Percentiles rank a stretch among this genome's conserved stretches.
These are phyloP conservation scores for Notarius lentiginosus DNA, from an alignment of 2,113 vertebrate genomes.

Conservation along the genomic window DNA sequence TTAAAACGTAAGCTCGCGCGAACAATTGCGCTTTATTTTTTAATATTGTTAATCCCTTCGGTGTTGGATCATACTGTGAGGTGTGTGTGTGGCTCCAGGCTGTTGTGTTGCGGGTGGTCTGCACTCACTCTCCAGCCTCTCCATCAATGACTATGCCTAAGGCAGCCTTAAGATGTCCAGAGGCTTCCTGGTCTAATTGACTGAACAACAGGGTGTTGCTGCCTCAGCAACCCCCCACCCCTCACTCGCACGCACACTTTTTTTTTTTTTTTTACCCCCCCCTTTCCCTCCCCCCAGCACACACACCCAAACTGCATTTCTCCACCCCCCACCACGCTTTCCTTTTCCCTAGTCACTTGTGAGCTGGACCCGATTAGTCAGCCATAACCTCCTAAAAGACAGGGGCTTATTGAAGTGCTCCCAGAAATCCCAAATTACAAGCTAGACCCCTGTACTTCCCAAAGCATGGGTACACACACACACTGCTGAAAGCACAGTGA, in stretches of 20 bases:
- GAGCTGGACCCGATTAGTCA: slow-evolving; percentile 54
- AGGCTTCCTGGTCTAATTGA: slow-evolving; percentile 60
- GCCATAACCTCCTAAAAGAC: slow-evolving; percentile 53
- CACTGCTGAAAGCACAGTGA: slow-evolving; percentile 26
- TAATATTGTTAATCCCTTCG: slow-evolving; percentile 68
- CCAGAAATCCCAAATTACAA: slow-evolving; percentile 59
- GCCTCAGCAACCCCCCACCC: slow-evolving; percentile 41
- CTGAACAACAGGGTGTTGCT: slow-evolving; percentile 66
- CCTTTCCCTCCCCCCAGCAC: not conserved
- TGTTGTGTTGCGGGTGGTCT: slow-evolving; percentile 75
- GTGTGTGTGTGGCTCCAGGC: slow-evolving; percentile 54
- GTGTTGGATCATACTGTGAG: slow-evolving; percentile 62
- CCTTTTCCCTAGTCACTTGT: slow-evolving; percentile 41
- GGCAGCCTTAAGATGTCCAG: slow-evolving; percentile 72
- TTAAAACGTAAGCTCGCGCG: slow-evolving; percentile 65
- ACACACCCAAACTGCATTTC: slow-evolving; percentile 33
- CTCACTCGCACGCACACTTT: slow-evolving; percentile 3
- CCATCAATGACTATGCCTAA: slow-evolving; percentile 73
- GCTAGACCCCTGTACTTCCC: slow-evolving; percentile 48
- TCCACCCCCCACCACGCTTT: slow-evolving; percentile 3
- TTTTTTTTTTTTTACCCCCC: not conserved
- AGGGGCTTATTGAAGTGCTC: slow-evolving; percentile 48
- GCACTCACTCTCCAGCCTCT: slow-evolving; percentile 72
- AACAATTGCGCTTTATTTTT: slow-evolving; percentile 69
- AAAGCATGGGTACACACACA: slow-evolving; percentile 42